These are phyloP conservation scores for Callyntrura sp. DNA, from an alignment of 2,888 invertebrate genomes.

Conservation along the genomic window DNA sequence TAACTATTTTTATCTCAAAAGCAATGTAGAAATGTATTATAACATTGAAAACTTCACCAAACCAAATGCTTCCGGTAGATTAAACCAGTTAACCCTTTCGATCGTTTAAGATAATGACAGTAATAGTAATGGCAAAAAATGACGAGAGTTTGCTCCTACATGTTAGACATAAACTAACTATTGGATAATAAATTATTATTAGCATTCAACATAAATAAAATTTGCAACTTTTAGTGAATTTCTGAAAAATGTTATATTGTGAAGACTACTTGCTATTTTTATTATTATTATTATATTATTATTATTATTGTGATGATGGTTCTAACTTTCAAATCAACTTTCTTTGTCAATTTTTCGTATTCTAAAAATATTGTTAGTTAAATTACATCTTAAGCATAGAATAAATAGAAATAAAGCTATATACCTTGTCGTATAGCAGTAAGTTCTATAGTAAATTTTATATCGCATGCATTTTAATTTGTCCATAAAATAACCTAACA, in stretches of 20 bases:
- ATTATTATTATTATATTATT: not conserved
- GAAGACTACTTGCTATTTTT: not conserved
- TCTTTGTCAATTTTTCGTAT: not conserved
- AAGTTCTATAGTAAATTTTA: not conserved
- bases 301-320: slow-evolving; percentile 49
- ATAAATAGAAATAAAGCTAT: not conserved
- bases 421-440: not conserved
- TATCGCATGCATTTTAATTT: slow-evolving; percentile 34
- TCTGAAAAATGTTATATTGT: not conserved
- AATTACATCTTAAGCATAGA: not conserved
- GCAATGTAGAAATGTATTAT: not conserved
- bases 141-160: not conserved
- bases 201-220: not conserved
- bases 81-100: not conserved
- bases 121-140: not conserved
- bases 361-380: not conserved
- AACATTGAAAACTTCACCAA: not conserved
- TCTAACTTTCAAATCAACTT: slow-evolving; percentile 29
- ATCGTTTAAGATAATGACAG: not conserved
- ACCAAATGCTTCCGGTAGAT: not conserved
- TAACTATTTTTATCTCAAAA: not conserved
- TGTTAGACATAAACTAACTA: not conserved
- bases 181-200: not conserved
- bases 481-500: slow-evolving; percentile 2
- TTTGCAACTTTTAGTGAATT: not conserved